phyloP scores from a whole-genome alignment of 2,113 vertebrate species.

The Zosterops borbonicus region DNA sequence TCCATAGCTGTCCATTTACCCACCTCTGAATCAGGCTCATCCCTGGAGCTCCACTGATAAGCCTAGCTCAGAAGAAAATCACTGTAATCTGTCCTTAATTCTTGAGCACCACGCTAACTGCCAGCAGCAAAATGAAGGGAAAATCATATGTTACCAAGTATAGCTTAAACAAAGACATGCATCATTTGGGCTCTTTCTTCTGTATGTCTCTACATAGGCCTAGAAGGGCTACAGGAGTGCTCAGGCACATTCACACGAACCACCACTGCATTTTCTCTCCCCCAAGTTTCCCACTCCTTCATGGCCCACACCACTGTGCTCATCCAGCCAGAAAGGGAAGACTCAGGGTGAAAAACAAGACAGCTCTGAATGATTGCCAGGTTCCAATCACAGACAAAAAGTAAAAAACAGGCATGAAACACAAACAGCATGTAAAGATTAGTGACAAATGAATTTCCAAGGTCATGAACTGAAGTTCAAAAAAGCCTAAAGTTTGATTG shows the following conservation, averaged over 20 bases:
- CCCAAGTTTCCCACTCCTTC: not conserved
- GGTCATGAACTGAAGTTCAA: not conserved
- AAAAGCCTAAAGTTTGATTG: not conserved
- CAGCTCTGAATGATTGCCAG: not conserved
- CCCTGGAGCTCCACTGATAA: conserved; percentile 51
- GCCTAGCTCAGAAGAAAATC: conserved; percentile 53
- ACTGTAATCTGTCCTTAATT: conserved; percentile 65
- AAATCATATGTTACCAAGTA: conserved; percentile 56
- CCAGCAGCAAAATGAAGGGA: conserved; percentile 38
- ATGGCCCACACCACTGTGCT: not conserved
- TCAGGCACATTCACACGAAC: not conserved
- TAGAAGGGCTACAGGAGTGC: not conserved
- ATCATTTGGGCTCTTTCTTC: not conserved
- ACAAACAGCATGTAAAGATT: not conserved
- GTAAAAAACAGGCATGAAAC: not conserved
- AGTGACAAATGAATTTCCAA: not conserved
- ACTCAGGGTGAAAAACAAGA: conserved; percentile 31
- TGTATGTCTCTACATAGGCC: not conserved
- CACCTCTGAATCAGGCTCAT: not conserved
- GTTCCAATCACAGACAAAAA: not conserved
- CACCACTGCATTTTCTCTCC: not conserved
- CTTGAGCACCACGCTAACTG: conserved; percentile 39
- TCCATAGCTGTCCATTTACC: conserved; percentile 6
- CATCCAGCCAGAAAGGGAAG: not conserved
- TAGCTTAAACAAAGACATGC: conserved; percentile 50